Evolutionary conservation across 2,797 vertebrate genomes (phyloP).

Genomic region (Epinephelus malabaricus): DNA sequence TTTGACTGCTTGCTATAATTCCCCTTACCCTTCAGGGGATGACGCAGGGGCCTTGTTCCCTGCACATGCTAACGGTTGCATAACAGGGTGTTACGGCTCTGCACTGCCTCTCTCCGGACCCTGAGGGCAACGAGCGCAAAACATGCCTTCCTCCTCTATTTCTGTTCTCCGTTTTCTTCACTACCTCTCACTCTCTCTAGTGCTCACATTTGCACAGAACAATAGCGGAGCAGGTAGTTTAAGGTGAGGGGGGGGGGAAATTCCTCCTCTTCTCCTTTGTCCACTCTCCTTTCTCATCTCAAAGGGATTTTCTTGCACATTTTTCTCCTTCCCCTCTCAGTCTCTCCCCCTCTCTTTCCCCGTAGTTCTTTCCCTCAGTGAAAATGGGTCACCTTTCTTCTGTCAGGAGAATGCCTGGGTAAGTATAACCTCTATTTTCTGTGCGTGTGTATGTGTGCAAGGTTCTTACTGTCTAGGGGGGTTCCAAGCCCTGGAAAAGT

Average conservation of each 20-base stretch:
- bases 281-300: constrained; percentile 57
- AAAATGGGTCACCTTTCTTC: constrained; percentile 83
- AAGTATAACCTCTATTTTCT: constrained; percentile 62
- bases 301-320: constrained; percentile 67
- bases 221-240: constrained; percentile 47
- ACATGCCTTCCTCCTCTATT: constrained; percentile 44
- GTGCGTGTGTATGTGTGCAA: constrained; percentile 2
- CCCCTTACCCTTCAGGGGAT: constrained; percentile 5
- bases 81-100: constrained; percentile 40
- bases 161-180: constrained; percentile 14
- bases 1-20: constrained; percentile 14
- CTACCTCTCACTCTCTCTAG: background rate
- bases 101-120: constrained; percentile 15
- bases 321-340: constrained; percentile 20
- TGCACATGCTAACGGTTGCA: constrained; percentile 48
- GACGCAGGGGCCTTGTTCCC: constrained; percentile 18
- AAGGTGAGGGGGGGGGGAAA: constrained; percentile 7
- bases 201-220: constrained; percentile 40
- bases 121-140: constrained; percentile 4
- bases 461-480: constrained; percentile 48
- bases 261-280: constrained; percentile 34
- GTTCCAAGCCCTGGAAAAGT: constrained; percentile 58
- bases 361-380: constrained; percentile 65
- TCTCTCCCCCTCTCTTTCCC: constrained; percentile 28
- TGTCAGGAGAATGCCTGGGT: constrained; percentile 61